These are phyloP conservation scores for Tenrec ecaudatus DNA, from an alignment of 2,113 vertebrate species.

Conservation along the genomic window DNA sequence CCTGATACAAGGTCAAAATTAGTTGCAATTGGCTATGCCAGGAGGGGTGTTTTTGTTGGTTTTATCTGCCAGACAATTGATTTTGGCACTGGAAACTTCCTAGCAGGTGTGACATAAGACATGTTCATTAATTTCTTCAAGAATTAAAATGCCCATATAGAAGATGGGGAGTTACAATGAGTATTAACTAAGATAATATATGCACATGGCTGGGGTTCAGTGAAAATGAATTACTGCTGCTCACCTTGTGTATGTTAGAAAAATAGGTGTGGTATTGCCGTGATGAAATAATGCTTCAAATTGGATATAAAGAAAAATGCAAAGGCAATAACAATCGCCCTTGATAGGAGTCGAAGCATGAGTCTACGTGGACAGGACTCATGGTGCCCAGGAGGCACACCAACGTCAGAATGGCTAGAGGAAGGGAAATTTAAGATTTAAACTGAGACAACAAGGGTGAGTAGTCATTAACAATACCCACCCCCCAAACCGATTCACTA, in stretches of 20 bases:
- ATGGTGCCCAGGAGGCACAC: rapidly evolving
- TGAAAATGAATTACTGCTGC: no score
- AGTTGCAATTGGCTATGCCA: no score
- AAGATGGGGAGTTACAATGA: neutral
- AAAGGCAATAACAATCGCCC: neutral
- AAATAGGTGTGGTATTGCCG: neutral
- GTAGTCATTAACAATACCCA: neutral
- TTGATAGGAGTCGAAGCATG: neutral
- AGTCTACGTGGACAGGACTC: no score
- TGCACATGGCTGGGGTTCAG: rapidly evolving
- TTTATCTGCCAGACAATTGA: neutral
- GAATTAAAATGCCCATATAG: neutral
- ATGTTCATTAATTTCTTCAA: neutral
- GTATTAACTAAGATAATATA: neutral
- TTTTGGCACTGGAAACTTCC: neutral
- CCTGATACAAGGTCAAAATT: no score
- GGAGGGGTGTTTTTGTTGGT: no score
- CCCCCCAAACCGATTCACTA: no score
- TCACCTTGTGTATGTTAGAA: no score
- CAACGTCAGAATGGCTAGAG: neutral
- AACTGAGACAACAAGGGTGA: neutral
- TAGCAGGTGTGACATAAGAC: neutral
- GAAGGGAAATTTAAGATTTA: neutral
- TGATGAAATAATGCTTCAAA: neutral
- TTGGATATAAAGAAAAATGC: neutral